Evolutionary conservation across 2,113 vertebrate species (phyloP).

Genomic region (Spheniscus mendiculus): DNA sequence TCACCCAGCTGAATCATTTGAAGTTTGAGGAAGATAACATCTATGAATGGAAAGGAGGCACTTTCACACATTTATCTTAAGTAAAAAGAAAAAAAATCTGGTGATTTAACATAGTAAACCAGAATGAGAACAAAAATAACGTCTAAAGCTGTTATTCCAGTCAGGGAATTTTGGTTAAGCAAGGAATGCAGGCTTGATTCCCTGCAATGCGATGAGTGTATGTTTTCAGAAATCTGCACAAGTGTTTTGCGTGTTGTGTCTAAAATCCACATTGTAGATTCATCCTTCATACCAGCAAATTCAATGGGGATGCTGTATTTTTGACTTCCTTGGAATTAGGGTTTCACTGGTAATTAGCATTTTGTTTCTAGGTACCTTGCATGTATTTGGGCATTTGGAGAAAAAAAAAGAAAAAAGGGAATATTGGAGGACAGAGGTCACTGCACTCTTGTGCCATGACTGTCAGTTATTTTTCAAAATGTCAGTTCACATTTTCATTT

Average conservation of each 20-base stretch:
- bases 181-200: background rate
- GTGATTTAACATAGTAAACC: constrained; percentile 14
- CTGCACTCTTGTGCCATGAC: background rate
- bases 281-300: background rate
- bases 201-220: background rate
- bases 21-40: constrained; percentile 54
- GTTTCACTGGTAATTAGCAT: background rate
- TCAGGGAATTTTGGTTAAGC: constrained; percentile 3
- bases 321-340: background rate
- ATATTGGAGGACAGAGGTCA: background rate
- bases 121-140: constrained; percentile 32
- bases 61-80: constrained; percentile 54
- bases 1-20: constrained; percentile 43
- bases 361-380: background rate
- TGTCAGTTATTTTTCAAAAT: constrained; percentile 3
- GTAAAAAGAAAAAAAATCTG: constrained; percentile 4
- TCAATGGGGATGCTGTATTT: background rate
- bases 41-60: constrained; percentile 49
- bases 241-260: background rate
- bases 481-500: constrained; percentile 8
- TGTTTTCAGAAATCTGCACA: background rate
- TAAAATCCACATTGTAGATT: background rate
- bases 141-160: constrained; percentile 14
- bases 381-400: background rate
- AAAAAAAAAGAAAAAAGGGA: background rate